phyloP scores from a whole-genome alignment of 2,797 vertebrate genomes.

The Astyanax mexicanus region DNA sequence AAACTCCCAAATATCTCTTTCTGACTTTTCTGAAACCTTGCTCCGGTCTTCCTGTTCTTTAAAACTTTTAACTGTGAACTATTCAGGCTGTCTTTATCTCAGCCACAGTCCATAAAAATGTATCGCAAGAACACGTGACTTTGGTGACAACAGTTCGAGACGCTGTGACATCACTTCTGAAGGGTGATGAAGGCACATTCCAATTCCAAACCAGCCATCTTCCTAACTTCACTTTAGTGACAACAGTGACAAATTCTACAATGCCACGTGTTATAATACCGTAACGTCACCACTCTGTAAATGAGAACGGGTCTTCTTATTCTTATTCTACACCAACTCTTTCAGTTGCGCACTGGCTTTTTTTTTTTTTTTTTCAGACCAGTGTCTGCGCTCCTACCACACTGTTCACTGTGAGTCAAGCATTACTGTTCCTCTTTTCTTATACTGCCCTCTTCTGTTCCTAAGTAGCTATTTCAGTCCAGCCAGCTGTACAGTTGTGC shows the following conservation, averaged over 20 bases:
- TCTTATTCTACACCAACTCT: neutral
- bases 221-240: conserved; percentile 18
- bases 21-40: conserved; percentile 16
- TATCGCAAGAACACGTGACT: conserved; percentile 15
- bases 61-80: conserved; percentile 4
- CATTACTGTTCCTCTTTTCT: conserved; percentile 8
- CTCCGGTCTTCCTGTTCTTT: conserved; percentile 35
- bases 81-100: conserved; percentile 1
- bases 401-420: neutral
- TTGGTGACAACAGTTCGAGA: conserved; percentile 10
- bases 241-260: conserved; percentile 49
- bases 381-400: too few relatives aligned
- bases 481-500: neutral
- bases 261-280: conserved; percentile 47
- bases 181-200: conserved; percentile 36
- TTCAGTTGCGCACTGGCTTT: neutral
- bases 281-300: conserved; percentile 36
- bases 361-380: too few relatives aligned
- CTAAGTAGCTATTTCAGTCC: conserved; percentile 27
- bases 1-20: conserved; percentile 34
- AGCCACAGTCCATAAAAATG: conserved; percentile 1
- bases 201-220: conserved; percentile 53
- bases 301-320: neutral
- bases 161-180: conserved; percentile 5
- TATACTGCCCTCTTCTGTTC: conserved; percentile 49